A percentile compares a stretch with the other conserved stretches of the same genome.
Conservation (phyloP, 1,140 invertebrate genomes). For the Drosophila littoralis region DNA sequence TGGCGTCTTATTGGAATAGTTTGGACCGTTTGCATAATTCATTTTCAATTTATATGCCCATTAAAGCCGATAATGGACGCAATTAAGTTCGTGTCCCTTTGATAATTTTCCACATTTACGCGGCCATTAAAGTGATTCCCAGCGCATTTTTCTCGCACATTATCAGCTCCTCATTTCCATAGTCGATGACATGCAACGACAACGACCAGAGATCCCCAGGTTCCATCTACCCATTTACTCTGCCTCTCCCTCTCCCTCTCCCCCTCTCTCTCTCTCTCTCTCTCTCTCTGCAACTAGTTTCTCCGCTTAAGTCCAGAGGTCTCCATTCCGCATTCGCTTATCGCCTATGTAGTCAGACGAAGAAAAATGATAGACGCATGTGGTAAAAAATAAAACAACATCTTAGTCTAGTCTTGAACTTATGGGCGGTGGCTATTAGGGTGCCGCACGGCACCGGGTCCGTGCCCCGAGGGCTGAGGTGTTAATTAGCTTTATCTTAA, state of each 20-base stretch:
- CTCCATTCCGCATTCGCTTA: constrained; percentile 45
- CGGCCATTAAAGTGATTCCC: constrained; percentile 79
- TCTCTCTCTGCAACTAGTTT: neutral
- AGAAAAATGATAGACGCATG: constrained; percentile 52
- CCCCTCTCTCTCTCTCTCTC: too few species aligned
- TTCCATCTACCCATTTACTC: neutral
- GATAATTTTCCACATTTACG: constrained; percentile 82
- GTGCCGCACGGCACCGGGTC: constrained; percentile 1
- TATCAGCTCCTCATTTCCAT: constrained; percentile 70
- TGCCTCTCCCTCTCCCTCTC: too few species aligned
- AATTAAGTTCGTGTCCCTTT: constrained; percentile 82
- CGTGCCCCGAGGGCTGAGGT: constrained; percentile 52
- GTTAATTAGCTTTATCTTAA: constrained; percentile 82
- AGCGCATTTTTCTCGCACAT: constrained; percentile 67
- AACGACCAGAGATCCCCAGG: constrained; percentile 6
- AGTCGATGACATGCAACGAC: constrained; percentile 45
- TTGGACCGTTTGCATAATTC: constrained; percentile 70
- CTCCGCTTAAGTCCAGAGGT: neutral
- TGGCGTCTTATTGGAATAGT: constrained; percentile 5
- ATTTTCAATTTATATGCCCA: constrained; percentile 79
- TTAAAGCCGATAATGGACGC: constrained; percentile 77
- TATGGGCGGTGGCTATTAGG: constrained; percentile 28
- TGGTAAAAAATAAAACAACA: constrained; percentile 33
- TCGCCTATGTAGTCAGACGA: constrained; percentile 28
- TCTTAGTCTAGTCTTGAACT: constrained; percentile 26